Evolutionary conservation across 2,113 vertebrate genomes (phyloP), one percentile per base, ranked within the genome.

Genomic region (Carettochelys insculpta): DNA sequence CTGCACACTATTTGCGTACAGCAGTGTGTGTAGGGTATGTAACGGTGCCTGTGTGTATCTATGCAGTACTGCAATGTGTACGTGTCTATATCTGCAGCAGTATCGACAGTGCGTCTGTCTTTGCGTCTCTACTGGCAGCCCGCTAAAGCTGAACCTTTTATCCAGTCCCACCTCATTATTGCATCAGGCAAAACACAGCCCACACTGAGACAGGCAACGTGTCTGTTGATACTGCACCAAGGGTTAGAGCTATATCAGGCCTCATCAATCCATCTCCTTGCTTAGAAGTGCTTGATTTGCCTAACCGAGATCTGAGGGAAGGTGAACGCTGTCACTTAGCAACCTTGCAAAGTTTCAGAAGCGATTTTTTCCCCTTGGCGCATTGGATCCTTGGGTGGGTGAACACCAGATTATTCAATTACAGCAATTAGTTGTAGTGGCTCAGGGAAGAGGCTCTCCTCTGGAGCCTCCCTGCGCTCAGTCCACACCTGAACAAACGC

Each of bases 271-370:
- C 83, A 31, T 82, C 83, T 58, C 58, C 61, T 22, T 29, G 90
- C 90, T 92, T 91, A 89, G 31, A 61, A 85, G 90, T 1, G 1
- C 82, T 87, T 76, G 38, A 86, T 86, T 82, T 91, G 56, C 91
- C 0, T 0, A 50, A 34, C 38, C 12, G 85, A 56, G 77, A 47
- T 20, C 10, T 22, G 71, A 1, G 11, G 68, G 86, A 85, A 71
- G 79, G 11, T 61, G 56, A 86, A 58, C 3, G 27, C 81, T 29
- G 85, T 94, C 95, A 87, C 96, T 94, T 47, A 51, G 68, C 83
- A 54, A 53, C 79, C 82, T 92, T 10, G 6, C 11, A 50, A 50
- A 50, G 48, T 50, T 50, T 50, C 48, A 11, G 48, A 50, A 11
- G 14, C 14, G 48, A 50, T 50, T 50, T 50, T 50, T n/a, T 50